Conservation (phyloP, 2,113 vertebrate genomes). For the Picathartes gymnocephalus region DNA sequence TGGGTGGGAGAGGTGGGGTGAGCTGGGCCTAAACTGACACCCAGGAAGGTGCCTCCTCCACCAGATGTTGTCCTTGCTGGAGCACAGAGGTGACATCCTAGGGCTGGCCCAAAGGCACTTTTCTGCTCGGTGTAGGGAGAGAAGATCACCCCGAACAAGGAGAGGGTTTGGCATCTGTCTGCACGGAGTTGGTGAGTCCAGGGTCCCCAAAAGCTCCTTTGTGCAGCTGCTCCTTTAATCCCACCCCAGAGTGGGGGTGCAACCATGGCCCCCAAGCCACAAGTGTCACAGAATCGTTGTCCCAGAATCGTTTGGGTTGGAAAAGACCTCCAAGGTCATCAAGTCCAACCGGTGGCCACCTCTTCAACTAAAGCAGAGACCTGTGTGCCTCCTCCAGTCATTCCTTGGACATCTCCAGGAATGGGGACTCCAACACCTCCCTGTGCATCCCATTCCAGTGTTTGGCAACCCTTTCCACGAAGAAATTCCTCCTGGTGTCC, state of each 20-base stretch:
- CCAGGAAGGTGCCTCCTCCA: not conserved
- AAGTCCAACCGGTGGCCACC: not conserved
- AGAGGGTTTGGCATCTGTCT: accelerated
- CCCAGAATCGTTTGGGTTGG: not conserved
- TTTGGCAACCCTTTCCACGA: not conserved
- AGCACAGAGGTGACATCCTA: not conserved
- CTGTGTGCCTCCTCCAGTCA: accelerated
- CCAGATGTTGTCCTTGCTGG: not conserved
- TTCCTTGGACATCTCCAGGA: not conserved
- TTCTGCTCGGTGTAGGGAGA: accelerated
- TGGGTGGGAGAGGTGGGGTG: not conserved
- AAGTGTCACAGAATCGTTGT: not conserved
- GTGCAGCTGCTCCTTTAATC: not conserved
- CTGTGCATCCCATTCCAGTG: not conserved
- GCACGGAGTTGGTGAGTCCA: not conserved
- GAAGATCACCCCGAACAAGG: not conserved
- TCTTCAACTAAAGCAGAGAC: not conserved
- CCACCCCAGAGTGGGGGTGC: not conserved
- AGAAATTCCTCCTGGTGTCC: not conserved
- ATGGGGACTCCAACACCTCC: not conserved
- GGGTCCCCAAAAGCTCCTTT: not conserved
- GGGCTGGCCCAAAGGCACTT: not conserved
- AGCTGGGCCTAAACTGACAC: not conserved
- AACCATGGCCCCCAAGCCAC: not conserved
- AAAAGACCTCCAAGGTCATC: not conserved